Percentiles rank a stretch among this genome's conserved stretches.
phyloP scores from a whole-genome alignment of 2,113 vertebrate genomes.

The Clinocottus analis region DNA sequence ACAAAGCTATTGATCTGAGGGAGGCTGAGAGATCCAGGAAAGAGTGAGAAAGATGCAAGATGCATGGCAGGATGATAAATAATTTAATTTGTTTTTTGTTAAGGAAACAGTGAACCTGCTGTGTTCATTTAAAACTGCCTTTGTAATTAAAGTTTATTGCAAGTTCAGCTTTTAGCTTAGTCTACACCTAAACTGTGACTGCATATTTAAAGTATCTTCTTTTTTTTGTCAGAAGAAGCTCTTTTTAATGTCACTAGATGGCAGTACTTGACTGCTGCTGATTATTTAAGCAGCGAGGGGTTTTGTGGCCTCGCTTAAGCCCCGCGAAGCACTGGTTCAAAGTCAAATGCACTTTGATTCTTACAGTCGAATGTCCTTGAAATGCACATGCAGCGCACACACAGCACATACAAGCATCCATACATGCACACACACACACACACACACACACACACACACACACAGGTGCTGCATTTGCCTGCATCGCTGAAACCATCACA shows the following conservation, averaged over 20 bases:
- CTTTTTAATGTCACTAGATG: constrained; percentile 62
- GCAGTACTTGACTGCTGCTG: constrained; percentile 63
- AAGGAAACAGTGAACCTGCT: constrained; percentile 11
- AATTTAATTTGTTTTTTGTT: constrained; percentile 17
- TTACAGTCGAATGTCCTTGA: constrained; percentile 13
- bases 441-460: background rate
- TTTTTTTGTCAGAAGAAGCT: background rate
- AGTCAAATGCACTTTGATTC: constrained; percentile 49
- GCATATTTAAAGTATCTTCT: background rate
- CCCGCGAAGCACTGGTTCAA: constrained; percentile 39
- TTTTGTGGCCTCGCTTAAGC: background rate
- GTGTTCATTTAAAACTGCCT: constrained; percentile 24
- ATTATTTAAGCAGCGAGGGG: constrained; percentile 17
- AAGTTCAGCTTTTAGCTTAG: constrained; percentile 23
- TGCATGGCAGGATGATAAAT: constrained; percentile 15
- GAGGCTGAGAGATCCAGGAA: constrained; percentile 17
- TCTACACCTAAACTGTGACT: constrained; percentile 7
- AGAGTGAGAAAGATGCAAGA: constrained; percentile 20
- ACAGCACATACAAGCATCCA: background rate
- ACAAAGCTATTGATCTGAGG: constrained; percentile 73
- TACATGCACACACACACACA: background rate
- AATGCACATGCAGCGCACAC: constrained; percentile 8
- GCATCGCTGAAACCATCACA: constrained; percentile 41
- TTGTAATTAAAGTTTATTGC: constrained; percentile 28
- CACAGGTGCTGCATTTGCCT: constrained; percentile 29